A percentile compares a stretch with the other conserved stretches of the same genome.
Evolutionary conservation across 2,113 vertebrate species (phyloP).

Genomic region (Todiramphus chloris): DNA sequence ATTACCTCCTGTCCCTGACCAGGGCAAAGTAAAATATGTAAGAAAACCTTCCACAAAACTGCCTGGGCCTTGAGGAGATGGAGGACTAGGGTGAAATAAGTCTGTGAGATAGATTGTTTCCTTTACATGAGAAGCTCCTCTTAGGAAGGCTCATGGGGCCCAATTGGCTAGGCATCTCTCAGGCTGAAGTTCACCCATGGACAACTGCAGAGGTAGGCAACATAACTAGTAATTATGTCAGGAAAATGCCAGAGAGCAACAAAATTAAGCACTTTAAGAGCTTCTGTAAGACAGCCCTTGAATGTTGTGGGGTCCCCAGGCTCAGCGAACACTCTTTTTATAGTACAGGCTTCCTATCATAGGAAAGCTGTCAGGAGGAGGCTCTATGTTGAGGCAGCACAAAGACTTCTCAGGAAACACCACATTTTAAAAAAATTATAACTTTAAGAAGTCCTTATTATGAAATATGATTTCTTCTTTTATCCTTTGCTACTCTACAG

Average conservation of each 20-base stretch:
- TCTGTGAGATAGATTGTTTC: not conserved
- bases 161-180: not conserved
- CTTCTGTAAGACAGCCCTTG: not conserved
- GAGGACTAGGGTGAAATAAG: not conserved
- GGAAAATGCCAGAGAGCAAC: not conserved
- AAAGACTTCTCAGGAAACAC: not conserved
- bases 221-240: not conserved
- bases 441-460: not conserved
- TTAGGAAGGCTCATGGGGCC: not conserved
- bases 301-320: not conserved
- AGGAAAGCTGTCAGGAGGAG: not conserved
- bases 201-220: not conserved
- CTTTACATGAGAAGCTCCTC: not conserved
- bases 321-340: not conserved
- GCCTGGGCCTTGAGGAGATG: not conserved
- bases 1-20: not conserved
- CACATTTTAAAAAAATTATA: not conserved
- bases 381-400: not conserved
- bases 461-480: not conserved
- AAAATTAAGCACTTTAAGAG: not conserved
- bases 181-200: not conserved
- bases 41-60: not conserved
- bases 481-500: not conserved
- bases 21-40: not conserved
- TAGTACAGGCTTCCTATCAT: not conserved